phyloP scores from a whole-genome alignment of 2,113 vertebrate genomes.

The Fukomys damarensis region DNA sequence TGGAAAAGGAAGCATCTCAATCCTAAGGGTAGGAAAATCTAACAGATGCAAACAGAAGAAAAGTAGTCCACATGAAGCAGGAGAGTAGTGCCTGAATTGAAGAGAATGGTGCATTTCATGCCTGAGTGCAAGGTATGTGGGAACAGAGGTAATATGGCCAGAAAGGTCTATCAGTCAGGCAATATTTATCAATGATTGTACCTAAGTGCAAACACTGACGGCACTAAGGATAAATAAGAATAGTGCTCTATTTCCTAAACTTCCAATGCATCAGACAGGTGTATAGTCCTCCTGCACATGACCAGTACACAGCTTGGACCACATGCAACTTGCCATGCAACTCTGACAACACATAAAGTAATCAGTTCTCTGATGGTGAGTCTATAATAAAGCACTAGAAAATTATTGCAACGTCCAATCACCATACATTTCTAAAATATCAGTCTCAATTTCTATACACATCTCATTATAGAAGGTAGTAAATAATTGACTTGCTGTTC shows the following conservation, averaged over 20 bases:
- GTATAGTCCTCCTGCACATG: rapidly evolving
- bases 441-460: not conserved
- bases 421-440: not conserved
- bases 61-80: not conserved
- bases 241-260: not conserved
- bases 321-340: not conserved
- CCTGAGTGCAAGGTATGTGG: rapidly evolving
- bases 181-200: not conserved
- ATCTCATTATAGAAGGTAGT: not conserved
- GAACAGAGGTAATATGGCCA: rapidly evolving
- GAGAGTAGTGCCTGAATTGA: not conserved
- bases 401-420: not conserved
- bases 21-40: not conserved
- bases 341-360: not conserved
- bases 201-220: not conserved
- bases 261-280: not conserved
- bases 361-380: not conserved
- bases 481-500: not conserved
- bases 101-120: not conserved
- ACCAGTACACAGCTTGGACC: not conserved
- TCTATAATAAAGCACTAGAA: not conserved
- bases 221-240: not conserved
- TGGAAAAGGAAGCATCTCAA: not conserved
- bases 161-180: not conserved
- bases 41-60: not conserved